A percentile compares a stretch with the other conserved stretches of the same genome.
Evolutionary conservation across 1,140 invertebrate species (phyloP).

Genomic region (Telenomus remus): DNA sequence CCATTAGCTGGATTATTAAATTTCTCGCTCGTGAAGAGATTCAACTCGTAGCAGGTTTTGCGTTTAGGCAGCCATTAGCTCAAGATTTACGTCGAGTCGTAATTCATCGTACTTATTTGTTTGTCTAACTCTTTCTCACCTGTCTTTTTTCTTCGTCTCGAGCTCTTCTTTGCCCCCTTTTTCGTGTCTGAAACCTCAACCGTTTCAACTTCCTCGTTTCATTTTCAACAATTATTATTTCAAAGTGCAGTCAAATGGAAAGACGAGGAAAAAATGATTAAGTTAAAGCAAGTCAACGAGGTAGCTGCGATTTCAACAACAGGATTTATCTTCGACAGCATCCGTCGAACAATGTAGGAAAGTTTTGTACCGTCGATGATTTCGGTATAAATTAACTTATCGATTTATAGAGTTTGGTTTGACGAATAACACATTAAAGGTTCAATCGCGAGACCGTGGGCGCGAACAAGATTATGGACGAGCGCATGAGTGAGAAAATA

Average conservation of each 20-base stretch:
- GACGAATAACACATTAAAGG: conserved; percentile 65
- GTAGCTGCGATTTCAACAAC: too few relatives aligned
- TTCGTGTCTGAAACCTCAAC: conserved; percentile 46
- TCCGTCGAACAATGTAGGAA: too few relatives aligned
- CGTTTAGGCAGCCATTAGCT: conserved; percentile 75
- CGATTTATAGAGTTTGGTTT: conserved; percentile 58
- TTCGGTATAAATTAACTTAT: conserved; percentile 39
- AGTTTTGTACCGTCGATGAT: too few relatives aligned
- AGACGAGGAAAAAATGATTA: too few relatives aligned
- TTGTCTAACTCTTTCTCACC: conserved; percentile 62
- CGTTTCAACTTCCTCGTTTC: conserved; percentile 55
- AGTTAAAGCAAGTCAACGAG: too few relatives aligned
- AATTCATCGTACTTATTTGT: conserved; percentile 76
- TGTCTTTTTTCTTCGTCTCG: conserved; percentile 48
- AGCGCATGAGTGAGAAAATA: conserved; percentile 71
- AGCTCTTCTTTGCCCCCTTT: conserved; percentile 50
- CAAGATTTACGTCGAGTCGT: conserved; percentile 75
- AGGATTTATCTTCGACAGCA: too few relatives aligned
- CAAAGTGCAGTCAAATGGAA: too few relatives aligned
- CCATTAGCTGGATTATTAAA: conserved; percentile 76
- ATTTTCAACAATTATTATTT: conserved; percentile 6
- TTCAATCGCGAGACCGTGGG: conserved; percentile 64
- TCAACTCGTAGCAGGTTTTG: conserved; percentile 69
- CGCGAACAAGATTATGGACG: conserved; percentile 68
- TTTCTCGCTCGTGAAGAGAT: conserved; percentile 70